Conservation (phyloP, 2,113 vertebrate species). For the Scalopus aquaticus region DNA sequence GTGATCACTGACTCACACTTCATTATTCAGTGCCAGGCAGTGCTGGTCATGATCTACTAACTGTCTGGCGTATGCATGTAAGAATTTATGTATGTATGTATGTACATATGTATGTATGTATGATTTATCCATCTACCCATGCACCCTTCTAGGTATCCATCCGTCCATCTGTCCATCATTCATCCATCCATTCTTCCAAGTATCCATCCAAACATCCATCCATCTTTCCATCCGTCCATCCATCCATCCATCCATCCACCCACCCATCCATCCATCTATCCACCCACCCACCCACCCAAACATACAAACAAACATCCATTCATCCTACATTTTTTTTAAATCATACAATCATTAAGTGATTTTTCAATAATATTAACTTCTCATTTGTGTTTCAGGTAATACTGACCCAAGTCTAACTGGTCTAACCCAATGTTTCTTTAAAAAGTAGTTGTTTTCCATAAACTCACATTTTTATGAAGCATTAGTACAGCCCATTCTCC, state of each 20-base stretch:
- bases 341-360: not conserved
- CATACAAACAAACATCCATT: too few species aligned
- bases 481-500: not conserved
- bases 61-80: not conserved
- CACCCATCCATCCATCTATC: not conserved
- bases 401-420: not conserved
- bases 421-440: not conserved
- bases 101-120: not conserved
- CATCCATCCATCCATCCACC: not conserved
- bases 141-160: too few species aligned
- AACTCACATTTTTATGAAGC: not conserved
- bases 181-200: not conserved
- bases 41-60: not conserved
- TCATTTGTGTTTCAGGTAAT: not conserved
- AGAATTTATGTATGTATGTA: not conserved
- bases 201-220: too few species aligned
- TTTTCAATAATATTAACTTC: not conserved
- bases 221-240: too few species aligned
- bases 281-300: not conserved
- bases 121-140: not conserved
- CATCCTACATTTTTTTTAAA: not conserved
- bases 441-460: not conserved
- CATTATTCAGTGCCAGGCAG: not conserved
- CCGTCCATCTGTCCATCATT: not conserved
- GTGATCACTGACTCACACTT: not conserved